Conservation (phyloP, 2,888 invertebrate genomes). For the Archips crataeganus region DNA sequence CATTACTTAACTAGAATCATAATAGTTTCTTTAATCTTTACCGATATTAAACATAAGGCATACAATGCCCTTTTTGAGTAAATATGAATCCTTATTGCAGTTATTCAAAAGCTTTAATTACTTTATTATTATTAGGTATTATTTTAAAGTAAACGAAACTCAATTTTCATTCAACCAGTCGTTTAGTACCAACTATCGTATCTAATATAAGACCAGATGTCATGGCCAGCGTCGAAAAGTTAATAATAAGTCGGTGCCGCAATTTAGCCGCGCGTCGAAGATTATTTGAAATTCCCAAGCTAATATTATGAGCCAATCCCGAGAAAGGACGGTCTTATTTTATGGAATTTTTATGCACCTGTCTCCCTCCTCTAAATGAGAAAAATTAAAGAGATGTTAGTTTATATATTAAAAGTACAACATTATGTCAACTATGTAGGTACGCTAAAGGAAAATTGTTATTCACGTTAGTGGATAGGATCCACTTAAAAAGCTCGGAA, state of each 20-base stretch:
- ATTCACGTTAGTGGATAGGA: background rate
- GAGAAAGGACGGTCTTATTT: background rate
- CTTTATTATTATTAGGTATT: too few species aligned
- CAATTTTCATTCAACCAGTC: too few species aligned
- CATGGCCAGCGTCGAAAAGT: background rate
- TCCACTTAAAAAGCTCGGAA: background rate
- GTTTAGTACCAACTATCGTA: too few species aligned
- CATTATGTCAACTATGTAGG: background rate
- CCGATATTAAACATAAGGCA: background rate
- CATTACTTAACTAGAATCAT: background rate
- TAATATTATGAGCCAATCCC: conserved; percentile 13
- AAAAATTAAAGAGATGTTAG: background rate
- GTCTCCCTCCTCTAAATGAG: conserved; percentile 4
- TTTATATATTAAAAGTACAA: background rate
- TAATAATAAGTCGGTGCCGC: conserved; percentile 2
- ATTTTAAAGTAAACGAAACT: too few species aligned
- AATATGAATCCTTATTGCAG: too few species aligned
- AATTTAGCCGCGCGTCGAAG: conserved; percentile 7
- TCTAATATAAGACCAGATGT: background rate
- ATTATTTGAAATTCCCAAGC: conserved; percentile 9
- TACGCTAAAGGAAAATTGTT: too few species aligned
- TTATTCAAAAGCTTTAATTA: too few species aligned
- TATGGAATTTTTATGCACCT: conserved; percentile 12
- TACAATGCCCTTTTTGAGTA: too few species aligned
- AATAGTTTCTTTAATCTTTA: too few species aligned